These are phyloP conservation scores for Eremophila alpestris DNA, from an alignment of 2,797 vertebrate species.

Conservation along the genomic window DNA sequence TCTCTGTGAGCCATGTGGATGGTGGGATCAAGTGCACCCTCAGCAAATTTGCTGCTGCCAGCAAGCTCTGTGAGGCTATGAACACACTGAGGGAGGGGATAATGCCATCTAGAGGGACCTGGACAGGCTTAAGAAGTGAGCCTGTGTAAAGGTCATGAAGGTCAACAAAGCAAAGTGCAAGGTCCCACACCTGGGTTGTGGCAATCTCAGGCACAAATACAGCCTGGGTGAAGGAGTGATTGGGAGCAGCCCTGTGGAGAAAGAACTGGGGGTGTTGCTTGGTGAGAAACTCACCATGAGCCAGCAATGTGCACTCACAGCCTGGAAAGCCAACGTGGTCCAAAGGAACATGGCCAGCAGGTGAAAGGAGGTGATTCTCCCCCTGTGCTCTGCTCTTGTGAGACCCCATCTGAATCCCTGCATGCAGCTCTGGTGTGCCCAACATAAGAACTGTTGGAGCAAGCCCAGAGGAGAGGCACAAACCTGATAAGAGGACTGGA, in stretches of 20 bases:
- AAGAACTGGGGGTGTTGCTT: not conserved
- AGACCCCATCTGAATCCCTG: not conserved
- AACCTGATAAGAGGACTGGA: not conserved
- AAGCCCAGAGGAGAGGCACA: not conserved
- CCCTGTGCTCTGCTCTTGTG: not conserved
- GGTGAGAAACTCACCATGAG: not conserved
- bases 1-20: accelerated
- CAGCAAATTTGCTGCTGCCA: not conserved
- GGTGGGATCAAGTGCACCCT: not conserved
- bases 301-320: accelerated
- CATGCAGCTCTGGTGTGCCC: not conserved
- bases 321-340: not conserved
- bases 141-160: not conserved
- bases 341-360: not conserved
- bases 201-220: not conserved
- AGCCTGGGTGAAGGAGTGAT: no score
- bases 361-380: not conserved
- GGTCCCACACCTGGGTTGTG: accelerated
- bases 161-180: not conserved
- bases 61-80: not conserved
- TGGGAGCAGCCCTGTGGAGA: accelerated
- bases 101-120: not conserved
- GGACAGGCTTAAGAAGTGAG: not conserved
- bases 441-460: not conserved
- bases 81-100: not conserved